phyloP scores from a whole-genome alignment of 2,113 vertebrate genomes.

The Menidia beryllina region DNA sequence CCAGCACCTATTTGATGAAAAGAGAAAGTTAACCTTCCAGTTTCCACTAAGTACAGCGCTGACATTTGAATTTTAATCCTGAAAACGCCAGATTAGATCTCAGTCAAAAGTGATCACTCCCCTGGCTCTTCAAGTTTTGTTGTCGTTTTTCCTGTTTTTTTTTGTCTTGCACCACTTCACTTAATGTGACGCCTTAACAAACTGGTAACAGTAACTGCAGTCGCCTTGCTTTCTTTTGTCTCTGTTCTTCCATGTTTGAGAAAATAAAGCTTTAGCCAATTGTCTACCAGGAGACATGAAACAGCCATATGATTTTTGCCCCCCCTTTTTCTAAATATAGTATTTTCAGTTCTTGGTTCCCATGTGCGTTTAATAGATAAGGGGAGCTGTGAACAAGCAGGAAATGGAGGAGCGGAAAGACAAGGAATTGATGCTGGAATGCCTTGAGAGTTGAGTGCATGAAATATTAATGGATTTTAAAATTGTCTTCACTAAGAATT shows the following conservation, averaged over 20 bases:
- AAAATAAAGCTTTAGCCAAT: slow-evolving; percentile 13
- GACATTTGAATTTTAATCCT: slow-evolving; percentile 81
- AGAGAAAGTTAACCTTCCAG: slow-evolving; percentile 69
- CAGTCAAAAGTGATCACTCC: slow-evolving; percentile 74
- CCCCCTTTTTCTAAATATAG: slow-evolving; percentile 5
- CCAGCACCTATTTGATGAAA: slow-evolving; percentile 62
- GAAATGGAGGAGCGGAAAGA: slow-evolving; percentile 40
- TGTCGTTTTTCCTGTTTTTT: not conserved
- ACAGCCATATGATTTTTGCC: slow-evolving; percentile 5
- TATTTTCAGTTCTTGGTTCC: slow-evolving; percentile 29
- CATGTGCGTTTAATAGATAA: slow-evolving; percentile 20
- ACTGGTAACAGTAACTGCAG: slow-evolving; percentile 13
- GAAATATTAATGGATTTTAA: slow-evolving; percentile 61
- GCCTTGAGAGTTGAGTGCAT: slow-evolving; percentile 46
- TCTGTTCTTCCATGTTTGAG: not conserved
- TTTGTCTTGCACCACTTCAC: slow-evolving; percentile 16
- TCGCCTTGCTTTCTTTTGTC: not conserved
- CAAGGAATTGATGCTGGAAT: slow-evolving; percentile 43
- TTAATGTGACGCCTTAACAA: slow-evolving; percentile 8
- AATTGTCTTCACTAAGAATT: slow-evolving; percentile 61
- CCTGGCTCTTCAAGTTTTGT: slow-evolving; percentile 26
- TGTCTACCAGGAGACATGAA: slow-evolving; percentile 17
- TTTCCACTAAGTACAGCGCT: slow-evolving; percentile 69
- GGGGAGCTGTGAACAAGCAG: slow-evolving; percentile 27
- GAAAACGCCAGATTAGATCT: slow-evolving; percentile 80